phyloP scores from a whole-genome alignment of 2,797 vertebrate species.

The Danio aesculapii region DNA sequence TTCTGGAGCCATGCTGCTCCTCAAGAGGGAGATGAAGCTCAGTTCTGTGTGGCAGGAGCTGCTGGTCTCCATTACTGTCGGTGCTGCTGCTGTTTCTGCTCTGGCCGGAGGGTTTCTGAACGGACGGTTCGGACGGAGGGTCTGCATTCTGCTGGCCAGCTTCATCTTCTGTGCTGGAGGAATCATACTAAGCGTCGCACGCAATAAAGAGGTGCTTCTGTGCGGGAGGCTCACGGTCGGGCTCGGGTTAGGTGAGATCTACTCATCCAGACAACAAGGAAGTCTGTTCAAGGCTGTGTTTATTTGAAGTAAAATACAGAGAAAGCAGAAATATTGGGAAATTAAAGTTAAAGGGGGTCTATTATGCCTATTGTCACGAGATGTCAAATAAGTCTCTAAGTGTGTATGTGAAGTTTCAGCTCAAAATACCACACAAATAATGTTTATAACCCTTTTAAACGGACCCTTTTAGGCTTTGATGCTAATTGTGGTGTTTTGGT shows the following conservation, averaged over 20 bases:
- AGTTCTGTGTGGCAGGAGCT: conserved; percentile 94
- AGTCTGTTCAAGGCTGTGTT: no score
- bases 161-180: conserved; percentile 87
- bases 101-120: conserved; percentile 88
- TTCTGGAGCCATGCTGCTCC: conserved; percentile 93
- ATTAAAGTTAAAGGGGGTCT: no score
- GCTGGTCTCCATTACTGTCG: conserved; percentile 92
- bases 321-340: no score
- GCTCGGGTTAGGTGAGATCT: conserved; percentile 87
- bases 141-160: conserved; percentile 90
- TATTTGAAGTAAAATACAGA: no score
- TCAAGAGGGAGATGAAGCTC: conserved; percentile 91
- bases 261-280: no score
- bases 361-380: no score
- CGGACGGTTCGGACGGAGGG: conserved; percentile 84
- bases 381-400: no score
- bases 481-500: no score
- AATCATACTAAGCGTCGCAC: conserved; percentile 80
- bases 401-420: no score
- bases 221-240: conserved; percentile 89
- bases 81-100: conserved; percentile 89
- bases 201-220: conserved; percentile 86
- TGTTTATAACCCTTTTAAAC: no score
- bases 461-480: no score
- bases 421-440: no score